These are phyloP conservation scores for Iguana delicatissima DNA, from an alignment of 2,797 vertebrate genomes.

Conservation along the genomic window DNA sequence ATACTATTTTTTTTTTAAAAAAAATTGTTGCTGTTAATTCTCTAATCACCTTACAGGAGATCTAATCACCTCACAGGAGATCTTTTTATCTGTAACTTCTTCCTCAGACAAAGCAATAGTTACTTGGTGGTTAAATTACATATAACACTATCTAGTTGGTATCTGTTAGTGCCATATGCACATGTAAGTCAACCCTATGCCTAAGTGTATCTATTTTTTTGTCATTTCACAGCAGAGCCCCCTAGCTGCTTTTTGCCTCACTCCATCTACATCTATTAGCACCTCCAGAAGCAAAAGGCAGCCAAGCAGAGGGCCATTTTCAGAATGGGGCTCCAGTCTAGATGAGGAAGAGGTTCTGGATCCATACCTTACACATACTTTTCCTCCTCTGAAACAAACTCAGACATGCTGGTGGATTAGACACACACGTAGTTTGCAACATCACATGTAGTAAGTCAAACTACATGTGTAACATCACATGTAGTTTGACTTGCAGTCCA, in stretches of 20 bases:
- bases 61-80: background rate
- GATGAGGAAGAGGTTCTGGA: background rate
- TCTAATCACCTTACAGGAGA: background rate
- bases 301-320: background rate
- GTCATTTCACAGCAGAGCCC: too few species aligned
- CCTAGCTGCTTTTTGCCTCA: background rate
- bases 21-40: slow-evolving; percentile 11
- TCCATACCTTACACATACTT: background rate
- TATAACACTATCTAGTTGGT: background rate
- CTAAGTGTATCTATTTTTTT: background rate
- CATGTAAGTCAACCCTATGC: background rate
- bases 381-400: background rate
- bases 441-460: background rate
- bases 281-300: background rate
- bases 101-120: background rate
- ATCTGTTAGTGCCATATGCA: background rate
- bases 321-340: background rate
- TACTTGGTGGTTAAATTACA: background rate
- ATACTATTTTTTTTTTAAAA: background rate
- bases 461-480: background rate
- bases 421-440: background rate
- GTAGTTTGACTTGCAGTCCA: background rate
- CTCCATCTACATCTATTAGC: background rate
- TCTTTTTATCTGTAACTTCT: slow-evolving; percentile 13
- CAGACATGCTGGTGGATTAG: background rate